These are phyloP conservation scores for Perognathus longimembris DNA, from an alignment of 2,113 vertebrate genomes.

Conservation along the genomic window DNA sequence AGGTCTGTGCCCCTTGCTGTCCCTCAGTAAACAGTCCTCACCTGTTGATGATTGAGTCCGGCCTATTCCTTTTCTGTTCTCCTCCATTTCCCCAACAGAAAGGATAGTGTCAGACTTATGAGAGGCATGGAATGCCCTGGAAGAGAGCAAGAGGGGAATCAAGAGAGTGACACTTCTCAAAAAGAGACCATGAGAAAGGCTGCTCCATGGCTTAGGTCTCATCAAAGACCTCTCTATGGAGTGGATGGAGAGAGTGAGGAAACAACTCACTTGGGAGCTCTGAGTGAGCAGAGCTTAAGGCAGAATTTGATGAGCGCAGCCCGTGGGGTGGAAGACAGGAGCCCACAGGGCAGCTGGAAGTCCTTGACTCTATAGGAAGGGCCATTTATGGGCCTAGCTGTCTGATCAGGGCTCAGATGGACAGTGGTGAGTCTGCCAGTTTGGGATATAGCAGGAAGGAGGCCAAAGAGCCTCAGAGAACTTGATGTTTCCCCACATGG, in stretches of 20 bases:
- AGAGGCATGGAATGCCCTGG: background rate
- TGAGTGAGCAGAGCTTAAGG: background rate
- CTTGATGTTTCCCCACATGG: too few species aligned
- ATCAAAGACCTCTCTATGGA: background rate
- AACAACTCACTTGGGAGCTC: too few species aligned
- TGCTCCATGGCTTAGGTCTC: too few species aligned
- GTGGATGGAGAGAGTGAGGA: background rate
- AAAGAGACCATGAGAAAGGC: background rate
- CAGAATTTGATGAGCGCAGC: background rate
- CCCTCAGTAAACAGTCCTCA: too few species aligned
- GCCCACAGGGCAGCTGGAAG: background rate
- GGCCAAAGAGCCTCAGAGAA: background rate
- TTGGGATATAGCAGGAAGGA: background rate
- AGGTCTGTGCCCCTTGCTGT: too few species aligned
- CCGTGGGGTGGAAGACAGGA: background rate
- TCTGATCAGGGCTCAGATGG: background rate
- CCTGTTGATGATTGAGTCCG: too few species aligned
- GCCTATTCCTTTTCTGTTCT: too few species aligned
- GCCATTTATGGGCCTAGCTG: background rate
- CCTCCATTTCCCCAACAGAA: too few species aligned
- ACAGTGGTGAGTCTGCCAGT: background rate
- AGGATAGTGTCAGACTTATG: too few species aligned
- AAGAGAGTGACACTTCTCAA: background rate
- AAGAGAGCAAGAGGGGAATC: background rate
- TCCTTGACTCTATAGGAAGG: background rate